Evolutionary conservation across 1,140 invertebrate genomes (phyloP).

Genomic region (Drosophila micromelanica): DNA sequence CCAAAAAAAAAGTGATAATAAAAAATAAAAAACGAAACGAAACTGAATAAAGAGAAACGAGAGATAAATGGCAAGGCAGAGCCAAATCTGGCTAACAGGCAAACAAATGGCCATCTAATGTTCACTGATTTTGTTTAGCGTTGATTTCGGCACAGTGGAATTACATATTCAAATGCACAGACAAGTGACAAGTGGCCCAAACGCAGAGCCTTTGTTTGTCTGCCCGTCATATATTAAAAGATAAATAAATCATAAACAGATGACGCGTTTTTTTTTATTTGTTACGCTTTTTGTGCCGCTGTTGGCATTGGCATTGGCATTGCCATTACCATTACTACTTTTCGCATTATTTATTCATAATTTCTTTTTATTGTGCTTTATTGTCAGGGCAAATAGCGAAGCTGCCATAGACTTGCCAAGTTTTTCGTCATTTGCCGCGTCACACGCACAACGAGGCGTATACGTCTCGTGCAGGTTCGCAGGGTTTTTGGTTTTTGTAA

Average conservation of each 20-base stretch:
- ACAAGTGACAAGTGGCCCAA: constrained; percentile 1
- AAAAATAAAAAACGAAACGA: constrained; percentile 6
- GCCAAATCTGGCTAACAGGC: constrained; percentile 44
- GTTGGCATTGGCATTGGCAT: constrained; percentile 7
- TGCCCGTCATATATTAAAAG: constrained; percentile 64
- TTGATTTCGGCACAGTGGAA: constrained; percentile 53
- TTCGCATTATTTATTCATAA: constrained; percentile 80
- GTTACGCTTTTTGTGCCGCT: constrained; percentile 35
- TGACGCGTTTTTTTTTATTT: constrained; percentile 55
- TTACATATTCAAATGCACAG: constrained; percentile 20
- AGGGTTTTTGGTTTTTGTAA: constrained; percentile 32
- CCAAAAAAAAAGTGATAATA: constrained; percentile 38
- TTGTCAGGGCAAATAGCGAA: constrained; percentile 48
- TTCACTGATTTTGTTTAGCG: constrained; percentile 66
- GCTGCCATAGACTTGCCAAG: constrained; percentile 24
- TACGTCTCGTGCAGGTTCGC: constrained; percentile 75
- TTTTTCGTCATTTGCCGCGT: constrained; percentile 52
- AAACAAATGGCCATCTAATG: constrained; percentile 66
- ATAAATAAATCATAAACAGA: constrained; percentile 80
- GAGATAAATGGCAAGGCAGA: constrained; percentile 7
- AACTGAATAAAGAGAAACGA: not conserved
- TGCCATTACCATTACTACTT: constrained; percentile 60
- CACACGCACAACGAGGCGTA: constrained; percentile 76
- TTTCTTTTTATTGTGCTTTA: constrained; percentile 81
- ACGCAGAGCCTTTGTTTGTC: constrained; percentile 3